These are phyloP conservation scores for Chelonia mydas DNA, from an alignment of 2,797 vertebrate species.

Conservation along the genomic window DNA sequence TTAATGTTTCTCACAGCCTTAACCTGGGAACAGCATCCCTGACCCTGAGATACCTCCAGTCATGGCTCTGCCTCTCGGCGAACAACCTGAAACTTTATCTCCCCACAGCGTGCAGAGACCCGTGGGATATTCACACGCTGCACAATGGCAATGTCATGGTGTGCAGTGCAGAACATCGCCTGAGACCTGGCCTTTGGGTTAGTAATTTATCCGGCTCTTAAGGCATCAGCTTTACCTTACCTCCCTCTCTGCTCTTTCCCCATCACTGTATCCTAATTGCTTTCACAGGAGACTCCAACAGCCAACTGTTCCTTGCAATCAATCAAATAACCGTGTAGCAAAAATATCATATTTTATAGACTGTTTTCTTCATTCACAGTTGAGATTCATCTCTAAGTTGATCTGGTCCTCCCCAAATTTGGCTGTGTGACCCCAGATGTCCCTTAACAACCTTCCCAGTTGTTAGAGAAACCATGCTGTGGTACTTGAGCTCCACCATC, in stretches of 20 bases:
- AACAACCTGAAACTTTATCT: not conserved
- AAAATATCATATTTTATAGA: fast-evolving
- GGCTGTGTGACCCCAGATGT: not conserved
- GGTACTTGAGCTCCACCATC: conserved; percentile 39
- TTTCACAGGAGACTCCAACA: not conserved
- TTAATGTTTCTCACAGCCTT: not conserved
- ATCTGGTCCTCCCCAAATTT: not conserved
- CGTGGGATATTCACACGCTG: not conserved
- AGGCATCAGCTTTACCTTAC: not conserved
- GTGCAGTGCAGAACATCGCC: fast-evolving
- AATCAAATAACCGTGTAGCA: not conserved
- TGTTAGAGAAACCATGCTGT: fast-evolving
- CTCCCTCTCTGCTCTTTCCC: not conserved
- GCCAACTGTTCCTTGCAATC: not conserved
- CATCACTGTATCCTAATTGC: not conserved
- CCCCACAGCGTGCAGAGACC: not conserved
- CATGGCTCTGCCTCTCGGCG: not conserved
- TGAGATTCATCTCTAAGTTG: not conserved
- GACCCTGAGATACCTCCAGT: fast-evolving
- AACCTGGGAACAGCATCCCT: not conserved
- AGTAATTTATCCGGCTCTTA: not conserved
- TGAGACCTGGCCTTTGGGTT: not conserved
- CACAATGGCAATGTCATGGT: not conserved
- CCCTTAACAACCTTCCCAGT: conserved; percentile 45
- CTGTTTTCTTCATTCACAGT: not conserved